Base-by-base conservation (phyloP, 1,140 invertebrate genomes). In the Pogonus chalceus region DNA sequence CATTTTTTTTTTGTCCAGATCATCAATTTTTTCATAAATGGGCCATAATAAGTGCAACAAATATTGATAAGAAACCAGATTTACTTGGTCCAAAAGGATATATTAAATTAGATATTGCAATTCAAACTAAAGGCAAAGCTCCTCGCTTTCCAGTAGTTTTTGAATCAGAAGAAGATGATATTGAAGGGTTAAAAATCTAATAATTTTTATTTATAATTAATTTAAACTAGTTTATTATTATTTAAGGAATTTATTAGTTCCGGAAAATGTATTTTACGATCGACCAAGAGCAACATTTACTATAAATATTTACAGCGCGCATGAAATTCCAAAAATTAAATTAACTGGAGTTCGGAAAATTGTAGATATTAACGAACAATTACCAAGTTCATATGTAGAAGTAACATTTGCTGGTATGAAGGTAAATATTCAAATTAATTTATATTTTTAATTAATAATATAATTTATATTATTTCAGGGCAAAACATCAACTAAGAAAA, bases 21-120 rank as follows among this genome's bases (percentile, higher is more conserved):
- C 86, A 84, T 63, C 81, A 85, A 66, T 86, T 87, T 62, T 84
- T 82, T 62, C 83, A 87, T 60, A 90, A 89, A 72, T 90, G 88
- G 88, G 85, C 82, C 0, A 76, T 87, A 64, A 64, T 90, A 47
- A 80, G 72, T 12, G 76, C 85, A 60, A 80, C 84, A 0, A 7
- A 7, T 4, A 43, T 10, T 43, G 18, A 43, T 10, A 43, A 43
- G 7, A 81, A 82, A 55, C 79, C 85, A 55, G 71, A 79, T 1
- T 69, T 73, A 1, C 74, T 72, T 7, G 79, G 79, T 2, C 74
- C 81, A 3, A 83, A 82, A 60, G 88, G 88, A 21, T 90, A 87
- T 64, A 68, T 90, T 1, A 88, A 88, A 69, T 81, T 87, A 57
- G 84, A 88, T 62, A 81, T 90, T 23, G 77, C 77, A 18, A 79